A percentile compares a stretch with the other conserved stretches of the same genome.
phyloP scores from a whole-genome alignment of 2,797 vertebrate species.

The Cyclura pinguis region DNA sequence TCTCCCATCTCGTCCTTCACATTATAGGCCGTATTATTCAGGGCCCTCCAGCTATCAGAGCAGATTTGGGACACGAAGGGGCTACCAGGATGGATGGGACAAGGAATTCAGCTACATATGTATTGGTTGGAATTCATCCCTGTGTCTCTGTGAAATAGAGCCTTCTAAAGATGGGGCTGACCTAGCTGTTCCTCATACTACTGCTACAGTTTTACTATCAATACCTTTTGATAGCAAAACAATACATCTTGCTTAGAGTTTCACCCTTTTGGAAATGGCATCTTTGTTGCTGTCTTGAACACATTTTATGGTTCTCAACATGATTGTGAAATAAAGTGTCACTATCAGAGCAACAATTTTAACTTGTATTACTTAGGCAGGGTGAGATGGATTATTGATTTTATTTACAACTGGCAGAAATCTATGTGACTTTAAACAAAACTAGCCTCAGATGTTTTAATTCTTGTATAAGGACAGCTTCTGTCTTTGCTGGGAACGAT shows the following conservation, averaged over 20 bases:
- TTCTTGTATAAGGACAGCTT: neutral
- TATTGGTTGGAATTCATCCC: neutral
- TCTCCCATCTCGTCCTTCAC: neutral
- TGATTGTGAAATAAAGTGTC: constrained; percentile 19
- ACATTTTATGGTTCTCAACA: constrained; percentile 26
- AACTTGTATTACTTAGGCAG: constrained; percentile 19
- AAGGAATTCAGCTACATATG: neutral
- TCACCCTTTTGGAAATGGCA: neutral
- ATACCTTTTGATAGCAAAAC: neutral
- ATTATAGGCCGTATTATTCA: neutral
- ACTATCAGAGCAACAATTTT: constrained; percentile 12
- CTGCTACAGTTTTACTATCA: neutral
- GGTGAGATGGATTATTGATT: constrained; percentile 40
- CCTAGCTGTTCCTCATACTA: neutral
- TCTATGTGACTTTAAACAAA: constrained; percentile 11
- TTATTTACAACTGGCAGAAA: constrained; percentile 2
- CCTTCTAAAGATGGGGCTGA: neutral
- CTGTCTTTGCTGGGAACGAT: neutral
- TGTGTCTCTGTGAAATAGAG: neutral
- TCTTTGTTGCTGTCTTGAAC: constrained; percentile 13
- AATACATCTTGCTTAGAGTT: neutral
- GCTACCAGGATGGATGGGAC: neutral
- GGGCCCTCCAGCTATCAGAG: neutral
- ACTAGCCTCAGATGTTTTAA: neutral
- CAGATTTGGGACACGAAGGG: no score